Percentiles rank a stretch among this genome's conserved stretches.
phyloP scores from a whole-genome alignment of 2,888 invertebrate genomes.

The Eueremaeus valkanovi region DNA sequence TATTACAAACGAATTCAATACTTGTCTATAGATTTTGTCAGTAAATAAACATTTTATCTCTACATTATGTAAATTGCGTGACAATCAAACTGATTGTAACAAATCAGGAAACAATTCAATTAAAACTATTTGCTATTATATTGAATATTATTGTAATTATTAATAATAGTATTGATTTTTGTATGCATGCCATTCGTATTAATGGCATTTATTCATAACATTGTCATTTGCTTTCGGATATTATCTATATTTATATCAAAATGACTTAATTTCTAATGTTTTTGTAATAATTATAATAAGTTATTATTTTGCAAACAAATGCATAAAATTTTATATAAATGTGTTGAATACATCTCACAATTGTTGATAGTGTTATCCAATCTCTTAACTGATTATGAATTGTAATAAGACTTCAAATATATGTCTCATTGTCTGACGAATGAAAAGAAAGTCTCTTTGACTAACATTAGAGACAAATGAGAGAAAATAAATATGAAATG shows the following conservation, averaged over 20 bases:
- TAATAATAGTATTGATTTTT: no score
- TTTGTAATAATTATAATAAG: background rate
- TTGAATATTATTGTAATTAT: no score
- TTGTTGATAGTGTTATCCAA: constrained; percentile 25
- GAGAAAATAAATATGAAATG: background rate
- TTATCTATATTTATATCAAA: background rate
- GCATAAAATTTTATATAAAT: background rate
- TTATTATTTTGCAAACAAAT: background rate
- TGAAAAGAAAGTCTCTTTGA: background rate
- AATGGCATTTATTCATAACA: background rate
- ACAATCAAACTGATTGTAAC: constrained; percentile 6
- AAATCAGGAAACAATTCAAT: no score
- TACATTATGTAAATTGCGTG: background rate
- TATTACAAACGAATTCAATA: no score
- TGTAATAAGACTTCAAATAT: constrained; percentile 4
- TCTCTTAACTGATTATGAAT: constrained; percentile 20
- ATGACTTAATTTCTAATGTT: background rate
- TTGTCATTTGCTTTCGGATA: background rate
- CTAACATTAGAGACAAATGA: background rate
- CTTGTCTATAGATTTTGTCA: background rate
- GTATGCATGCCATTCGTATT: no score
- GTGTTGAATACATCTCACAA: background rate
- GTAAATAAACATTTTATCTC: background rate
- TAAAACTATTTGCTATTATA: background rate
- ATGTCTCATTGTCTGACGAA: constrained; percentile 18